Evolutionary conservation across 2,888 invertebrate genomes (phyloP).

Genomic region (Neoscelio sp.): DNA sequence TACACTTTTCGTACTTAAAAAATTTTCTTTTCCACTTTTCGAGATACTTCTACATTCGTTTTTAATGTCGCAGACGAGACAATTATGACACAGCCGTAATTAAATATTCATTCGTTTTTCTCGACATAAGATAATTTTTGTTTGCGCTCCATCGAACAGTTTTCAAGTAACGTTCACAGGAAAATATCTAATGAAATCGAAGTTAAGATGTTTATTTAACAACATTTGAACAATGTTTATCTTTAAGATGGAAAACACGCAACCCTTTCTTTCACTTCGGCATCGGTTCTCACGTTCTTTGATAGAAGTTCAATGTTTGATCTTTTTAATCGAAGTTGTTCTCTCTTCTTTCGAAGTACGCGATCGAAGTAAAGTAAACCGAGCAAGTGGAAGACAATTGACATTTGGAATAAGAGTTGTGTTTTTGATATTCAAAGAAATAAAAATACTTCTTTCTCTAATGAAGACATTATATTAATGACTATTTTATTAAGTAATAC

Average conservation of each 20-base stretch:
- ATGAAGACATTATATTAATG: too few relatives aligned
- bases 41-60: slow-evolving; percentile 24
- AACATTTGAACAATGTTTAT: not conserved
- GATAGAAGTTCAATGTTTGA: too few relatives aligned
- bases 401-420: too few relatives aligned
- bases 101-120: slow-evolving; percentile 44
- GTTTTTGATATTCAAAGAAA: too few relatives aligned
- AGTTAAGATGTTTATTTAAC: not conserved
- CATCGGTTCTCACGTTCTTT: slow-evolving; percentile 10
- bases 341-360: not conserved
- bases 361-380: too few relatives aligned
- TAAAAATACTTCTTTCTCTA: too few relatives aligned
- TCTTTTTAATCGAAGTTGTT: too few relatives aligned
- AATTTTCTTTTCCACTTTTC: slow-evolving; percentile 10
- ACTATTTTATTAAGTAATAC: too few relatives aligned
- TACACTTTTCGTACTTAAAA: slow-evolving; percentile 11
- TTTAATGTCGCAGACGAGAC: slow-evolving; percentile 40
- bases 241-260: slow-evolving; percentile 4
- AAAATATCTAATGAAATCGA: too few relatives aligned
- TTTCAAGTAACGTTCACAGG: too few relatives aligned
- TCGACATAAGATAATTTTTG: slow-evolving; percentile 1
- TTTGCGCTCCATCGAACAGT: too few relatives aligned
- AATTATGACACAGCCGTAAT: slow-evolving; percentile 57
- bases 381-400: too few relatives aligned
- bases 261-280: slow-evolving; percentile 19